Evolutionary conservation across 1,140 invertebrate species (phyloP), one percentile per base, ranked within the genome.

Genomic region (Zaprionus ghesquierei): DNA sequence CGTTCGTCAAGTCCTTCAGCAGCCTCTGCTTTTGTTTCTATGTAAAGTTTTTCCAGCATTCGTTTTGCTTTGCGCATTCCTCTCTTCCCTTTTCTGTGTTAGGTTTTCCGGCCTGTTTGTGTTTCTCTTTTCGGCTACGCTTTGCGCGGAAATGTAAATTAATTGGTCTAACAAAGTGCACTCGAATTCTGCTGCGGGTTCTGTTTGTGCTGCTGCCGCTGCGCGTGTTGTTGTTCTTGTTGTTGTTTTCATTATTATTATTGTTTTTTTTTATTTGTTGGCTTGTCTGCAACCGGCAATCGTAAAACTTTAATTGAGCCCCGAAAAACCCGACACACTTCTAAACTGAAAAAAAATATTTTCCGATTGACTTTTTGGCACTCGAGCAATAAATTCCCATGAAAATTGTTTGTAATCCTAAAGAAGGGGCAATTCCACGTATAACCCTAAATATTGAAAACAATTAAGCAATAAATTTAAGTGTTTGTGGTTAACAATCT

Each of bases 131-230:
- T 64, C 4, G 70, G 60, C 62, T 60, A 70, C 62, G 80, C 69
- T 89, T 68, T 82, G 84, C 79, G 79, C 85, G 84, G 84, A 89
- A 89, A 89, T 89, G 84, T 89, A 89, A 89, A 89, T 89, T 89
- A 89, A 89, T 89, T 89, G 84, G 84, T 89, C 77, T 84, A 89
- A 89, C 84, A 80, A 89, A 89, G 84, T 89, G 84, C 84, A 89
- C 84, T 89, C 77, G 51, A 89, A 77, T 80, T 80, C 59, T 72
- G 70, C 81, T 70, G 81, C 65, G 69, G 69, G 69, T 64, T 81
- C 49, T 66, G 23, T 56, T 20, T 59, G 54, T 59, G 55, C 13
- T 69, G 38, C 41, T 68, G 54, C 41, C 74, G 69, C 44, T 82
- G 51, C 71, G n/a, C n/a, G n/a, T n/a, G n/a, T n/a, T n/a, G n/a